A percentile compares a stretch with the other conserved stretches of the same genome.
phyloP scores from a whole-genome alignment of 2,888 invertebrate genomes.

The Parnassius apollo region DNA sequence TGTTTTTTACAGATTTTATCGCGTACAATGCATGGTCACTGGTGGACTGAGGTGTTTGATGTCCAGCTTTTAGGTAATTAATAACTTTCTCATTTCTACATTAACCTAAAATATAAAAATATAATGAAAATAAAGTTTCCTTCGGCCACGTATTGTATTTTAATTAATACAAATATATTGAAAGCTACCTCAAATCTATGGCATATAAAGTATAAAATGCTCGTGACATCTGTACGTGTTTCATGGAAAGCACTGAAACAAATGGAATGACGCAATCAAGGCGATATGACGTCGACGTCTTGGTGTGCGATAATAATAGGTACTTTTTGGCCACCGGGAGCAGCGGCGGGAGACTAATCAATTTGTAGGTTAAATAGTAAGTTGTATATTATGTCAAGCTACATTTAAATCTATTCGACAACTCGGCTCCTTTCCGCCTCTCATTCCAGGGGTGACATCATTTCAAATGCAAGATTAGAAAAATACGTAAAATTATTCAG shows the following conservation, averaged over 20 bases:
- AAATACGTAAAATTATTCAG: too few species aligned
- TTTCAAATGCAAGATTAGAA: neutral
- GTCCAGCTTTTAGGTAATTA: too few species aligned
- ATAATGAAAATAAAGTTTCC: too few species aligned
- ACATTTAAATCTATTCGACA: slow-evolving; percentile 6
- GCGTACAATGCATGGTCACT: too few species aligned
- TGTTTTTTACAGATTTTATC: too few species aligned
- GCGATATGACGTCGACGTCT: neutral
- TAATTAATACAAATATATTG: slow-evolving; percentile 9
- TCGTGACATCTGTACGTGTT: slow-evolving; percentile 11
- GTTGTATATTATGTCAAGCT: too few species aligned
- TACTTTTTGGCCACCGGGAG: slow-evolving; percentile 6
- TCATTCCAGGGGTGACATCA: neutral
- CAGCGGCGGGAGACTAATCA: slow-evolving; percentile 12
- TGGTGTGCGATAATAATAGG: slow-evolving; percentile 5
- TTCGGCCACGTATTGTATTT: neutral
- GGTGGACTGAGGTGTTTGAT: too few species aligned
- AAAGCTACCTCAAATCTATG: slow-evolving; percentile 3
- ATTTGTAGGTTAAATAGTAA: slow-evolving; percentile 9
- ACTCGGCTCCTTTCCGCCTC: slow-evolving; percentile 8
- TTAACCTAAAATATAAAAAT: too few species aligned
- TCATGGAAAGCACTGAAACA: slow-evolving; percentile 9
- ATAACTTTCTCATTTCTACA: too few species aligned
- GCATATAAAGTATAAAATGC: slow-evolving; percentile 13
- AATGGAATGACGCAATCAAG: slow-evolving; percentile 8